A percentile compares a stretch with the other conserved stretches of the same genome.
Evolutionary conservation across 2,113 vertebrate species (phyloP).

Genomic region (Calyptomena viridis): DNA sequence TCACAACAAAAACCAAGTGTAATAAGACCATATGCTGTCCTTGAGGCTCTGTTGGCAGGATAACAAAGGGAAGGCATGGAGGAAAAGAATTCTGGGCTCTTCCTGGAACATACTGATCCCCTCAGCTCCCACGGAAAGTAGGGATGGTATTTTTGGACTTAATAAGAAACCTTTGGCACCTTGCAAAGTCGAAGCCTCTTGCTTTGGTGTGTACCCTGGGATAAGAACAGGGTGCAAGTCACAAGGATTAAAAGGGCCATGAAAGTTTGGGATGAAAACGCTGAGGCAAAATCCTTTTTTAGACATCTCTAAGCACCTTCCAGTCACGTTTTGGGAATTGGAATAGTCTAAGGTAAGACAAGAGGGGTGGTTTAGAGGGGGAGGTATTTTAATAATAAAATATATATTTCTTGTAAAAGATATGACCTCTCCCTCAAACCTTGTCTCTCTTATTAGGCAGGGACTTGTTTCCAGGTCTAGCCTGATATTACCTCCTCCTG

Average conservation of each 20-base stretch:
- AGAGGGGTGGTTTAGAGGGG: constrained; percentile 19
- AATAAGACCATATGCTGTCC: constrained; percentile 55
- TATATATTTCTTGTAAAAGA: constrained; percentile 52
- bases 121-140: neutral
- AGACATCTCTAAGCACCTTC: neutral
- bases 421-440: neutral
- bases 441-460: neutral
- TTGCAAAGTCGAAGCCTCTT: neutral
- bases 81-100: constrained; percentile 31
- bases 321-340: neutral
- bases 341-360: neutral
- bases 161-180: constrained; percentile 13
- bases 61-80: constrained; percentile 29
- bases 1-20: neutral
- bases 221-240: neutral
- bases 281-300: neutral
- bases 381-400: constrained; percentile 52
- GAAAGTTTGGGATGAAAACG: neutral
- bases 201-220: neutral
- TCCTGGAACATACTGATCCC: constrained; percentile 50
- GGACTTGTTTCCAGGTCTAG: neutral
- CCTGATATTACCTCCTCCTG: neutral
- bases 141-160: constrained; percentile 38
- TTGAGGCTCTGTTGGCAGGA: constrained; percentile 42
- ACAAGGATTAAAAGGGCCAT: neutral